Evolutionary conservation across 2,888 invertebrate species (phyloP), one percentile per base, ranked within the genome.

Genomic region (Copidosoma aretas): DNA sequence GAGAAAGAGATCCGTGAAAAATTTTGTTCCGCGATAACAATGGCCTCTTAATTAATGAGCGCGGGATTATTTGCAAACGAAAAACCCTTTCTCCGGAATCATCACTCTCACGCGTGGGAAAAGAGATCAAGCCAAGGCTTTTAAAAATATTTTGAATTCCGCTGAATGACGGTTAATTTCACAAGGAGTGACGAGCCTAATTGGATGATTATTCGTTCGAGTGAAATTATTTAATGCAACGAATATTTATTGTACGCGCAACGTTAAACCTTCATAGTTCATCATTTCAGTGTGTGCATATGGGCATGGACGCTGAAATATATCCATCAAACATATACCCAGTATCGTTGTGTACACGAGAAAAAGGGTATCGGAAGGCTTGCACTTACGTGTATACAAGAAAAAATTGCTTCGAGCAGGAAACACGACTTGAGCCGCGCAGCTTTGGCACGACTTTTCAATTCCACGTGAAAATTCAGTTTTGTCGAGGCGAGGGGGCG

Each of bases 371-470:
- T 32, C 32, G 8, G 8, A 8, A 32, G 32, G 32, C 32, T 32
- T 8, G 32, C 32, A 8, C 10, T 39, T 25, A 12, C 57, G 58
- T 3, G 10, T n/a, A 21, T 51, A 19, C 25, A 14, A 25, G 64
- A 65, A 60, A 66, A 60, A 66, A 39, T 60, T 67, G 56, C 56
- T 22, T 17, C 51, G 32, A 19, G 57, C 49, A 54, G 63, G n/a
- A 66, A 46, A 52, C 24, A 62, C 19, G 32, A 43, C 10, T 54
- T 32, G 59, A 65, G 41, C 46, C 41, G 53, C 60, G 57, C 54
- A 56, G 60, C 64, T 64, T 64, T 60, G 68, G 60, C 68, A 60
- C 64, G 65, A 69, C 61, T 69, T 65, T 69, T 61, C 65, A 69
- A 70, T 67, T 64, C 59, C 57, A 41, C 21, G 15, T 32, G 46